Conservation (phyloP, 2,113 vertebrate species). For the Delphinus delphis region DNA sequence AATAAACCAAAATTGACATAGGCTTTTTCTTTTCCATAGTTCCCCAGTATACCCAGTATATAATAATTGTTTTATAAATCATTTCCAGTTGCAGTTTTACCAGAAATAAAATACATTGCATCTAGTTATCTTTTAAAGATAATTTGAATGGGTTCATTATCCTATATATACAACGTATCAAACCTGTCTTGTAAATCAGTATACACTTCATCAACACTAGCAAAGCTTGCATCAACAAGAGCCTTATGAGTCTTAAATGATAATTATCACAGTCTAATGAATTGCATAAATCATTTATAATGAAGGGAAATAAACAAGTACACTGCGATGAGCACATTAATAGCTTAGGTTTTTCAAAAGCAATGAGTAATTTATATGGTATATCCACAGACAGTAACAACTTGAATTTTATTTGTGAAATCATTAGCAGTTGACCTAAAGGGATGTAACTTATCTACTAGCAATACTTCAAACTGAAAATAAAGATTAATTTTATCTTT, state of each 20-base stretch:
- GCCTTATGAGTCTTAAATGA: slow-evolving; percentile 82
- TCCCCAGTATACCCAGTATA: not conserved
- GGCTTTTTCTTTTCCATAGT: not conserved
- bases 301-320: slow-evolving; percentile 82
- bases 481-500: slow-evolving; percentile 73
- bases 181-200: slow-evolving; percentile 68
- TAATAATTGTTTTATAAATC: not conserved
- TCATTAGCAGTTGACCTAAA: slow-evolving; percentile 83
- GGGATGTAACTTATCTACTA: slow-evolving; percentile 69
- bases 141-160: slow-evolving; percentile 75
- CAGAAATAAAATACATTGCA: slow-evolving; percentile 41
- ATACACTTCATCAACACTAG: slow-evolving; percentile 74
- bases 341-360: slow-evolving; percentile 77
- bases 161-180: slow-evolving; percentile 62
- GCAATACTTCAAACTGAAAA: slow-evolving; percentile 74
- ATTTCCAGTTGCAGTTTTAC: not conserved
- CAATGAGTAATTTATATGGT: slow-evolving; percentile 75
- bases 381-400: slow-evolving; percentile 74
- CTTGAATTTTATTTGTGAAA: slow-evolving; percentile 78
- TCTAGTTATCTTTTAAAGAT: slow-evolving; percentile 70
- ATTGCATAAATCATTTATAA: slow-evolving; percentile 87
- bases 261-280: slow-evolving; percentile 86
- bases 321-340: slow-evolving; percentile 80
- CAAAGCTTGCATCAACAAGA: slow-evolving; percentile 75
- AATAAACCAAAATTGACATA: not conserved